phyloP scores from a whole-genome alignment of 1,140 invertebrate species.

The Danaus melanippus region DNA sequence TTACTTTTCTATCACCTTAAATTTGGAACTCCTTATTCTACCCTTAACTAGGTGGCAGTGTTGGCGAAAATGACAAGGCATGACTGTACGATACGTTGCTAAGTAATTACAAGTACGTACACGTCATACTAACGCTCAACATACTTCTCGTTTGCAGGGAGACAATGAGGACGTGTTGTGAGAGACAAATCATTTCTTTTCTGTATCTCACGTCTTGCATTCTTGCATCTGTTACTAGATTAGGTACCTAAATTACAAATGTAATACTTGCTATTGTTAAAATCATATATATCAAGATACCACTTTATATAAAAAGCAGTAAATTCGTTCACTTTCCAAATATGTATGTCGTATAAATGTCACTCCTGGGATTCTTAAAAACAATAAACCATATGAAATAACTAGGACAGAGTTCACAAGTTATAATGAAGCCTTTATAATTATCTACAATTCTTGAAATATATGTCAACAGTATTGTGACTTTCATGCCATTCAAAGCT shows the following conservation, averaged over 20 bases:
- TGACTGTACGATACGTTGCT: constrained; percentile 49
- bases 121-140: too few species aligned
- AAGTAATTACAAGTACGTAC: constrained; percentile 64
- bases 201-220: background rate
- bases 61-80: constrained; percentile 58
- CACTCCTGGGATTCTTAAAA: too few species aligned
- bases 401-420: too few species aligned
- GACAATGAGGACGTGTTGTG: constrained; percentile 18
- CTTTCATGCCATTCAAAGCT: constrained; percentile 29
- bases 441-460: constrained; percentile 8
- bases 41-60: constrained; percentile 18
- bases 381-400: too few species aligned
- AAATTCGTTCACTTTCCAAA: too few species aligned
- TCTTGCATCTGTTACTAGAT: too few species aligned
- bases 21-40: constrained; percentile 16
- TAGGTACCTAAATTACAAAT: too few species aligned
- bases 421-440: background rate
- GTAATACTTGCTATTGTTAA: too few species aligned
- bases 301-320: too few species aligned
- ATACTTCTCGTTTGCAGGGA: constrained; percentile 15
- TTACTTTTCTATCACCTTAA: too few species aligned
- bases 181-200: constrained; percentile 14
- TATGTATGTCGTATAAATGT: too few species aligned
- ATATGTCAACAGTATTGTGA: constrained; percentile 21
- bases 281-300: too few species aligned